Evolutionary conservation across 1,140 invertebrate species (phyloP).

Genomic region (Papilio helenus): DNA sequence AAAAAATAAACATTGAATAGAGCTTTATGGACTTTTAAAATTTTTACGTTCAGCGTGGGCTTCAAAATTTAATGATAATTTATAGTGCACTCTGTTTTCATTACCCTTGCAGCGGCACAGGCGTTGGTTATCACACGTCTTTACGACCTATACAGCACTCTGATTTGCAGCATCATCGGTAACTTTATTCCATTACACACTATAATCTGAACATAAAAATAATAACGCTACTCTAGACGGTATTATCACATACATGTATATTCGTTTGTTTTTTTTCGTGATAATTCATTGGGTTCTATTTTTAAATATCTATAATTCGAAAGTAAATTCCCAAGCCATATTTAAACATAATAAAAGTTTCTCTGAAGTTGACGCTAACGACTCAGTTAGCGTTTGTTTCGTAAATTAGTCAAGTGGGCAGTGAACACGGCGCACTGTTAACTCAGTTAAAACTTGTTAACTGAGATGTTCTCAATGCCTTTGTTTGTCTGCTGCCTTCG

Average conservation of each 20-base stretch:
- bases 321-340: not conserved
- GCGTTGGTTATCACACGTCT: conserved; percentile 22
- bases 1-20: conserved; percentile 31
- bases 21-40: conserved; percentile 27
- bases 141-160: not conserved
- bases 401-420: conserved; percentile 23
- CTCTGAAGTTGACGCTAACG: conserved; percentile 7
- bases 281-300: not conserved
- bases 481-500: not conserved
- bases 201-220: not conserved
- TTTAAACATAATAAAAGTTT: conserved; percentile 8
- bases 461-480: not conserved
- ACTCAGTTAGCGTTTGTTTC: conserved; percentile 26
- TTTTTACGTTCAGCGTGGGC: conserved; percentile 1
- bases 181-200: not conserved
- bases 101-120: not conserved
- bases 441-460: conserved; percentile 32
- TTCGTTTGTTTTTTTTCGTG: not conserved
- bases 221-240: not conserved
- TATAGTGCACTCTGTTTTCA: conserved; percentile 35
- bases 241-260: not conserved
- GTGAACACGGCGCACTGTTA: conserved; percentile 17
- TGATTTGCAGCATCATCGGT: not conserved
- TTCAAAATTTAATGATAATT: conserved; percentile 21
- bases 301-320: not conserved